Evolutionary conservation across 2,797 vertebrate species (phyloP).

Genomic region (Eremophila alpestris): DNA sequence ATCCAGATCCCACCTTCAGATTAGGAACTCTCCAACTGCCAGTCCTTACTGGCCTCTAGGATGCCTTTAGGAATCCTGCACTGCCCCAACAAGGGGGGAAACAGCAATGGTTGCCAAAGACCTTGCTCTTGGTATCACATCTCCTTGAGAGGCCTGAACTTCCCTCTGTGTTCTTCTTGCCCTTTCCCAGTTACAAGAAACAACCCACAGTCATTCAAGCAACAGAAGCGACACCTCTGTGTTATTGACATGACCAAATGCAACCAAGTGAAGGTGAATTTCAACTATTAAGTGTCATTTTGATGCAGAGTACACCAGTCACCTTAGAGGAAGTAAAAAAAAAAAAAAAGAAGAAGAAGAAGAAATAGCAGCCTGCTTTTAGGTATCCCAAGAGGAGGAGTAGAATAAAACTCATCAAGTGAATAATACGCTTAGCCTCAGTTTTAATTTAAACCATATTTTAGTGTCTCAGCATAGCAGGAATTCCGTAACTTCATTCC

Average conservation of each 20-base stretch:
- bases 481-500: slow-evolving; percentile 48
- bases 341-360: neutral
- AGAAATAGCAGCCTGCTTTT: neutral
- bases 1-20: slow-evolving; percentile 14
- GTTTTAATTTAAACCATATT: slow-evolving; percentile 61
- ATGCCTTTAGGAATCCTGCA: neutral
- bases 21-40: neutral
- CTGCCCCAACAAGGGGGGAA: neutral
- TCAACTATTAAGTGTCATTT: neutral
- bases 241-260: neutral
- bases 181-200: neutral
- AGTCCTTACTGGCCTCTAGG: neutral
- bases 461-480: slow-evolving; percentile 42
- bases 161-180: neutral
- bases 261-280: neutral
- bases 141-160: neutral
- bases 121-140: neutral
- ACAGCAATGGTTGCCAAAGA: neutral
- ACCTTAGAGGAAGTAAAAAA: neutral
- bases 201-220: neutral
- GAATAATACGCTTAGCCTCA: slow-evolving; percentile 3
- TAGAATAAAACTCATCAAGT: slow-evolving; percentile 44
- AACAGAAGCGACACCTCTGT: neutral
- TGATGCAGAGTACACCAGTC: neutral
- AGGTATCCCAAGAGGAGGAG: slow-evolving; percentile 8